Percentiles rank a stretch among this genome's conserved stretches.
Evolutionary conservation across 1,140 invertebrate genomes (phyloP).

Genomic region (Trachymyrmex cornetzi): DNA sequence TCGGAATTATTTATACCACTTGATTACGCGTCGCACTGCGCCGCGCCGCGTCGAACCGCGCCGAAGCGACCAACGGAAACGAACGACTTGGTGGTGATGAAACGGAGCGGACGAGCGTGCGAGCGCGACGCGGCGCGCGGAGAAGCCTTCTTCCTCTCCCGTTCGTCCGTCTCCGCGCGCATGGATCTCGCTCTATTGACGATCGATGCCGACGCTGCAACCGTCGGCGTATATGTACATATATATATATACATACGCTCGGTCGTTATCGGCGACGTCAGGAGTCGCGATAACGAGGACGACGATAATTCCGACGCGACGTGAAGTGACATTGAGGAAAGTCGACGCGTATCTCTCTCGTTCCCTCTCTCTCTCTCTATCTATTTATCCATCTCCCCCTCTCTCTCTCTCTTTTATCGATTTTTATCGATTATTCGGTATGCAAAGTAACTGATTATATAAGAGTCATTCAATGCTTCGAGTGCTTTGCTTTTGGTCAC

Average conservation of each 20-base stretch:
- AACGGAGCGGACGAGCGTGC: conserved; percentile 33
- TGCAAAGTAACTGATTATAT: not conserved
- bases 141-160: not conserved
- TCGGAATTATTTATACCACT: conserved; percentile 84
- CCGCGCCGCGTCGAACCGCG: conserved; percentile 53
- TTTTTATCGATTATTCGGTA: not conserved
- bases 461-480: not conserved
- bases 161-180: not conserved
- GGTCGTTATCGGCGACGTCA: conserved; percentile 62
- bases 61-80: conserved; percentile 77
- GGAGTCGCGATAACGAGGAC: conserved; percentile 64
- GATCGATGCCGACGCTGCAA: conserved; percentile 64
- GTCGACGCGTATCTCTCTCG: conserved; percentile 15
- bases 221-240: conserved; percentile 41
- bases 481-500: not conserved
- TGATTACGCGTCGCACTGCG: conserved; percentile 80
- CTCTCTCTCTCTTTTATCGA: not conserved
- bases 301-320: conserved; percentile 35
- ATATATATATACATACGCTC: not conserved
- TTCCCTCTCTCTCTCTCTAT: not conserved
- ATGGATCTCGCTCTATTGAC: conserved; percentile 59
- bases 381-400: not conserved
- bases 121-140: not conserved
- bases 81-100: conserved; percentile 67
- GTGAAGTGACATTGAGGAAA: conserved; percentile 53